Conservation (phyloP, 1,140 invertebrate genomes). For the Druon quercuslanigerum region DNA sequence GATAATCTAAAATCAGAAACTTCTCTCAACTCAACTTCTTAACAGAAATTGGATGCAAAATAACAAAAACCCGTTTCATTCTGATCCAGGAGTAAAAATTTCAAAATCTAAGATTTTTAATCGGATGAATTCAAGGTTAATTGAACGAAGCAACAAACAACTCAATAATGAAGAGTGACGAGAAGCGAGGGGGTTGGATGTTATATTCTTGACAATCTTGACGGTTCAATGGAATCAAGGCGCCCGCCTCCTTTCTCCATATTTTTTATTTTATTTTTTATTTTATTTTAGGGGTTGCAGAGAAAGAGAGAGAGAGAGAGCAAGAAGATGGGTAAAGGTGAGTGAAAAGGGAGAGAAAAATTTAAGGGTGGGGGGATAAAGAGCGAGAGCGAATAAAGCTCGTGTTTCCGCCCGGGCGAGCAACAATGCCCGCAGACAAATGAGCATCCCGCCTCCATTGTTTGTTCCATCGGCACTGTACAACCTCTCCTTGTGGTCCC, state of each 20-base stretch:
- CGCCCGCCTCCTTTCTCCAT: constrained; percentile 16
- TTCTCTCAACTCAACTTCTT: too few species aligned
- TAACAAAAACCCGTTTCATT: too few species aligned
- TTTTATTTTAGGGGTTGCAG: constrained; percentile 18
- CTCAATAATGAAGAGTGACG: neutral
- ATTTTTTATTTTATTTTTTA: neutral
- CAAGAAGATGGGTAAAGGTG: constrained; percentile 37
- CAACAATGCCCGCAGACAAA: constrained; percentile 76
- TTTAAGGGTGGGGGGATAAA: constrained; percentile 48
- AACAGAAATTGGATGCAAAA: too few species aligned
- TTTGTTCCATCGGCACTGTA: constrained; percentile 69
- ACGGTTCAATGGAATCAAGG: constrained; percentile 25
- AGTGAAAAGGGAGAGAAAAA: constrained; percentile 39
- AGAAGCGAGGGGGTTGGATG: neutral
- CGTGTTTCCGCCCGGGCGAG: constrained; percentile 71
- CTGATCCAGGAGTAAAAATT: too few species aligned
- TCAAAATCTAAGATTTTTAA: too few species aligned
- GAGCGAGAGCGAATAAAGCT: constrained; percentile 59
- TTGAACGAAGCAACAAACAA: too few species aligned
- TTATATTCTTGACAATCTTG: constrained; percentile 24
- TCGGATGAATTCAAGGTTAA: too few species aligned
- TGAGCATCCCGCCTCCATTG: constrained; percentile 76
- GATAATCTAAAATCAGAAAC: too few species aligned
- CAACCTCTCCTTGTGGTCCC: constrained; percentile 54
- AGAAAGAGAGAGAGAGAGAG: constrained; percentile 38